phyloP scores from a whole-genome alignment of 2,888 invertebrate genomes.

The Augochlorella aurata region DNA sequence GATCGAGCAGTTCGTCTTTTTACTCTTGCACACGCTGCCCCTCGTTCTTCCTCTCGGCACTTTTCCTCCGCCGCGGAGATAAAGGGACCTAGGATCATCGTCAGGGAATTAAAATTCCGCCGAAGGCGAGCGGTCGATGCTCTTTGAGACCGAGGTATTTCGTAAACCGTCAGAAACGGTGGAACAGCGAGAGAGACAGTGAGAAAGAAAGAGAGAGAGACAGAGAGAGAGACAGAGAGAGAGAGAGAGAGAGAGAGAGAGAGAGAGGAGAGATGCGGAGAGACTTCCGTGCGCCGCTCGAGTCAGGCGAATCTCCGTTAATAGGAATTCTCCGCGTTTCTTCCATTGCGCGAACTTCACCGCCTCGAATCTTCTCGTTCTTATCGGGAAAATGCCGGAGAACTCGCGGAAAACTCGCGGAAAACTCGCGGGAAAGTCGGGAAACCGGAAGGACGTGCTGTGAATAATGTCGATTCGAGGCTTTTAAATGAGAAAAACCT shows the following conservation, averaged over 20 bases:
- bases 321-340: conserved; percentile 48
- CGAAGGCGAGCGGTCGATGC: background rate
- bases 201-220: too few relatives aligned
- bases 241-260: too few relatives aligned
- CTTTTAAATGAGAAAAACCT: background rate
- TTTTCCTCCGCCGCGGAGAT: background rate
- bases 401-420: conserved; percentile 12
- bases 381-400: background rate
- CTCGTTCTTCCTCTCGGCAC: background rate
- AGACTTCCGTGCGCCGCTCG: background rate
- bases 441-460: background rate
- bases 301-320: conserved; percentile 29
- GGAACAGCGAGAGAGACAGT: background rate
- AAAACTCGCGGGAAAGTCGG: conserved; percentile 4
- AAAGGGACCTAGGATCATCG: background rate
- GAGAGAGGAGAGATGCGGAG: background rate
- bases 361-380: background rate
- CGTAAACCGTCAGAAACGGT: background rate
- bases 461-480: background rate
- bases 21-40: conserved; percentile 28
- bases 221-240: too few relatives aligned
- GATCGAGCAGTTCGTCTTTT: conserved; percentile 14
- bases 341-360: conserved; percentile 14
- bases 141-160: conserved; percentile 31
- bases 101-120: conserved; percentile 28